Conservation (phyloP, 2,888 invertebrate genomes). For the Drosophila diplacantha region DNA sequence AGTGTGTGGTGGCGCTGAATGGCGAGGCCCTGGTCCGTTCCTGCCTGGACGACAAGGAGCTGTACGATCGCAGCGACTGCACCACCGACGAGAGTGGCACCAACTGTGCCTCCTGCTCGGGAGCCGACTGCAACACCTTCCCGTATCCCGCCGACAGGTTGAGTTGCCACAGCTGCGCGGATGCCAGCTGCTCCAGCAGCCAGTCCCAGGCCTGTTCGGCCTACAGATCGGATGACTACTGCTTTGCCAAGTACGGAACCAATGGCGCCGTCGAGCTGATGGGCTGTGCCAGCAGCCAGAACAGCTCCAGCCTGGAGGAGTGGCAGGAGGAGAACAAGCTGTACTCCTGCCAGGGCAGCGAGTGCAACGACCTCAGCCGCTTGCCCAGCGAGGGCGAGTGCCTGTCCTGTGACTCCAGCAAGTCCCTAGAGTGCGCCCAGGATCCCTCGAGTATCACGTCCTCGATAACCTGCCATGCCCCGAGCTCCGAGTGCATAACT, state of each 20-base stretch:
- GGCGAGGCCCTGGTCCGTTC: conserved; percentile 63
- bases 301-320: conserved; percentile 49
- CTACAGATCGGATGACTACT: conserved; percentile 63
- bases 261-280: conserved; percentile 47
- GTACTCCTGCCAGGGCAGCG: conserved; percentile 54
- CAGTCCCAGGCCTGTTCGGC: conserved; percentile 49
- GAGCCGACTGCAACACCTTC: conserved; percentile 62
- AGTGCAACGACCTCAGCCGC: conserved; percentile 61
- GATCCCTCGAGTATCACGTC: conserved; percentile 48
- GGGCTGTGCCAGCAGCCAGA: conserved; percentile 71
- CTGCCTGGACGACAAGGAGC: conserved; percentile 75
- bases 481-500: conserved; percentile 60
- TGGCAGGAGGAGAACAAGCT: conserved; percentile 67
- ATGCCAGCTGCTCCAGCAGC: conserved; percentile 49
- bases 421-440: conserved; percentile 66
- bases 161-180: conserved; percentile 68
- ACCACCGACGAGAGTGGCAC: conserved; percentile 42
- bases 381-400: conserved; percentile 63
- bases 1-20: conserved; percentile 68
- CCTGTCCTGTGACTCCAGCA: conserved; percentile 69
- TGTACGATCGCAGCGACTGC: conserved; percentile 57
- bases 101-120: conserved; percentile 56
- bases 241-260: conserved; percentile 70
- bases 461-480: conserved; percentile 53
- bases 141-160: conserved; percentile 65